Evolutionary conservation across 2,113 vertebrate genomes (phyloP), one percentile per base, ranked within the genome.

Genomic region (Oceanites oceanicus): DNA sequence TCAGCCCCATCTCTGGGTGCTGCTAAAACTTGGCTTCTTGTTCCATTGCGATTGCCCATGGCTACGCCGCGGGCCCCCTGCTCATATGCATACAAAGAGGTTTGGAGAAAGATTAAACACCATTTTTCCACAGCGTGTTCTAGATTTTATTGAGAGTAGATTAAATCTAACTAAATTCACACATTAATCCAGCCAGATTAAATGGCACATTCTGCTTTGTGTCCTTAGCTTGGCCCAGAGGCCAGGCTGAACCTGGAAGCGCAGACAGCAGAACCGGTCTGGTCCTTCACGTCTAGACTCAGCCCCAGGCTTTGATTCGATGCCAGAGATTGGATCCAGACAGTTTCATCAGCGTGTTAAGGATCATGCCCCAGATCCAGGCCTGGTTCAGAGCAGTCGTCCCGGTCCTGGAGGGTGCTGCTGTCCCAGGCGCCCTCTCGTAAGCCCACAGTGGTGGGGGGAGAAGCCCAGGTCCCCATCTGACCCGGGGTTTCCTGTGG

Each of bases 171-270:
- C 87, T 86, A 84, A 91, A 82, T 79, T 40, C 34, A 59, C 40
- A 36, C 0, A 0, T 44, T 79, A 94, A 86, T 87, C 23, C 70
- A 96, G 52, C 6, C 40, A 74, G 52, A 63, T 91, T 78, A 92
- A 96, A 80, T 21, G 52, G 26, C 52, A 91, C 26, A 47, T 81
- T 92, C 79, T 88, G 53, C 26, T 80, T 84, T 84, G 38, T 53
- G 59, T 66, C 79, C 29, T 80, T 55, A 62, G 6, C 55, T 94
- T 55, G 45, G 72, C 72, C 50, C n/a, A 92, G 72, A 44, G 30
- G 50, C 74, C 86, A 80, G 50, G 10, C n/a, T 74, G 75, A 92
- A 68, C 8, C 23, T 82, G 84, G 36, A 53, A 68, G 56, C 2
- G 12, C 44, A 78, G 38, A 36, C 0, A 0, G 56, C 30, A 26